Percentiles rank a stretch among this genome's conserved stretches.
Evolutionary conservation across 2,888 invertebrate genomes (phyloP).

Genomic region (Stenotaenia linearis): DNA sequence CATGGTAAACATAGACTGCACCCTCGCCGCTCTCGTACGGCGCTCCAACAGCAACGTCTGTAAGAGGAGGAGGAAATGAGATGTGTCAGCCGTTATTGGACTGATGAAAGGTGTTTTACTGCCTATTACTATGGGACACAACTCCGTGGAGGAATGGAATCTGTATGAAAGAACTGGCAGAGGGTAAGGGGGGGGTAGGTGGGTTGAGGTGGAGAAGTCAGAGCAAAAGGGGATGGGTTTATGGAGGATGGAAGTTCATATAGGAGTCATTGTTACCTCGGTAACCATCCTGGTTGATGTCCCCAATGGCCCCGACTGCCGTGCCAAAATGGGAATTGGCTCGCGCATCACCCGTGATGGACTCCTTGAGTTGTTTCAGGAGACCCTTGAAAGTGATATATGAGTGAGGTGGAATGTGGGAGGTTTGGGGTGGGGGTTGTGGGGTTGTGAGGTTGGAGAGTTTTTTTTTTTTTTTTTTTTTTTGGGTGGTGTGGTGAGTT

Average conservation of each 20-base stretch:
- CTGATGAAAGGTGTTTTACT: background rate
- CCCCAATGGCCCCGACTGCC: conserved; percentile 50
- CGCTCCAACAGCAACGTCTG: conserved; percentile 40
- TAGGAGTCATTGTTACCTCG: conserved; percentile 42
- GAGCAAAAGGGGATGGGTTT: background rate
- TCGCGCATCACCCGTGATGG: conserved; percentile 41
- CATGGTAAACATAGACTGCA: conserved; percentile 39
- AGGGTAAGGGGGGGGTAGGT: background rate
- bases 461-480: no score
- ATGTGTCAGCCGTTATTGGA: background rate
- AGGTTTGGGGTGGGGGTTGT: no score
- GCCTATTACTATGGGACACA: background rate
- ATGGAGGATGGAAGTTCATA: background rate
- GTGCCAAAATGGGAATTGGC: conserved; percentile 49
- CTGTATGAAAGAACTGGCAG: background rate
- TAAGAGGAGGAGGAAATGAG: background rate
- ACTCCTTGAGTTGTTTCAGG: conserved; percentile 24
- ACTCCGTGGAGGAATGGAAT: background rate
- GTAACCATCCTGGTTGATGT: conserved; percentile 51
- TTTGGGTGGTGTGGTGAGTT: no score
- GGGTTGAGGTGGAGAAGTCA: background rate
- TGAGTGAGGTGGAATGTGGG: background rate
- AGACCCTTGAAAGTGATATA: background rate
- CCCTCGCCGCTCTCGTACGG: conserved; percentile 39
- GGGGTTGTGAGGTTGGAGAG: no score